These are phyloP conservation scores for Cinara cedri DNA, from an alignment of 2,888 invertebrate genomes.

Conservation along the genomic window DNA sequence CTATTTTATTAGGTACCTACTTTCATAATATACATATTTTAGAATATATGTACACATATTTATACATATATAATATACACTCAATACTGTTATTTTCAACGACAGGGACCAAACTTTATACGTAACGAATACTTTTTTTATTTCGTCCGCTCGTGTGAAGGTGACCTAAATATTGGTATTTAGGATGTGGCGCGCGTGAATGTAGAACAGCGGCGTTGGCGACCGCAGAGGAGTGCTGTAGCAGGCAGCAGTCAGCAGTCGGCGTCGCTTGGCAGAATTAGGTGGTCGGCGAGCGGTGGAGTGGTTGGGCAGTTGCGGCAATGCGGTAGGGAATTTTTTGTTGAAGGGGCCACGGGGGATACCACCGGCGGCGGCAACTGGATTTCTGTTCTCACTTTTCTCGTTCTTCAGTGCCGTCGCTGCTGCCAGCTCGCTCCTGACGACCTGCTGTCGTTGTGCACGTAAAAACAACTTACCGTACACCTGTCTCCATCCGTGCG, in stretches of 20 bases:
- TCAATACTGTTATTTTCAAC: too few species aligned
- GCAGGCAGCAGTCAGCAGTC: conserved; percentile 14
- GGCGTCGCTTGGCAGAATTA: conserved; percentile 21
- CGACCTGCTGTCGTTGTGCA: conserved; percentile 24
- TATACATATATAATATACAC: too few species aligned
- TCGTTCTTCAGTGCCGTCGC: not conserved
- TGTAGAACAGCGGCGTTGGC: conserved; percentile 39
- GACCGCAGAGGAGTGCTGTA: conserved; percentile 27
- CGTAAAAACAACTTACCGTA: conserved; percentile 27
- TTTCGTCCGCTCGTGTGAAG: conserved; percentile 19
- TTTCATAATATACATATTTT: too few species aligned
- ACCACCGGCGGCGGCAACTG: conserved; percentile 25
- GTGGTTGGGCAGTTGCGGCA: not conserved
- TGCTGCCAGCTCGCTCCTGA: not conserved
- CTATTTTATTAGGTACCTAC: not conserved
- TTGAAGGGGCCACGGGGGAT: conserved; percentile 43
- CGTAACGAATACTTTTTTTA: not conserved
- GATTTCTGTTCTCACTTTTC: conserved; percentile 32
- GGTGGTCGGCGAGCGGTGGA: conserved; percentile 18
- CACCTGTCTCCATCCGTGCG: conserved; percentile 21
- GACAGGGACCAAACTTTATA: conserved; percentile 10
- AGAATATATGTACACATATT: too few species aligned
- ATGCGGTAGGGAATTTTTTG: conserved; percentile 35
- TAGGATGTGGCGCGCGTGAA: conserved; percentile 38
- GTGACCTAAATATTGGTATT: conserved; percentile 49